Percentiles rank a stretch among this genome's conserved stretches.
These are phyloP conservation scores for Cataglyphis hispanica DNA, from an alignment of 1,140 invertebrate genomes.

Conservation along the genomic window DNA sequence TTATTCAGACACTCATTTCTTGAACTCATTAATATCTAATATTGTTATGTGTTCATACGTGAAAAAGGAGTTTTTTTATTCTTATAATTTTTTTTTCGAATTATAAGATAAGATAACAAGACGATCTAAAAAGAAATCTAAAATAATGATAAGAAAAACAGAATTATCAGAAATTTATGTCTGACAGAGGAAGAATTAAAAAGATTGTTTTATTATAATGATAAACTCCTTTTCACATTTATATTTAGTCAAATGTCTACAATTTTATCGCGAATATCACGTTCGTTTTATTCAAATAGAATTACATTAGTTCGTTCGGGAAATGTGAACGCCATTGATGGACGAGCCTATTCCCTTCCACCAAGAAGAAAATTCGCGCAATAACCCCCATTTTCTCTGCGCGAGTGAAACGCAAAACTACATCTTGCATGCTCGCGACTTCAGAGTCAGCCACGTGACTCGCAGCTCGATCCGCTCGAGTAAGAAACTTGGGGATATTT, in stretches of 20 bases:
- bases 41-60: not conserved
- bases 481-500: constrained; percentile 61
- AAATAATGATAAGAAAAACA: not conserved
- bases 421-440: constrained; percentile 30
- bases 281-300: constrained; percentile 37
- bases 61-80: constrained; percentile 11
- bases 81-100: not conserved
- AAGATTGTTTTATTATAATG: not conserved
- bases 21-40: not conserved
- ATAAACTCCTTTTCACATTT: not conserved
- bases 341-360: not conserved
- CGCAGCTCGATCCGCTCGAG: constrained; percentile 39
- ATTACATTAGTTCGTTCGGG: constrained; percentile 18
- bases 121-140: no score
- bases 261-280: not conserved
- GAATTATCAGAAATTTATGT: not conserved
- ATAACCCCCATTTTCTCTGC: not conserved
- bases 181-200: not conserved
- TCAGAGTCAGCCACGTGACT: constrained; percentile 47
- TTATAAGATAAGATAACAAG: not conserved
- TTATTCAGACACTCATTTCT: not conserved
- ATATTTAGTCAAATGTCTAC: not conserved
- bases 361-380: not conserved
- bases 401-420: constrained; percentile 40
- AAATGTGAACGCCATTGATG: not conserved